Evolutionary conservation across 2,797 vertebrate species (phyloP).

Genomic region (Anguilla anguilla): DNA sequence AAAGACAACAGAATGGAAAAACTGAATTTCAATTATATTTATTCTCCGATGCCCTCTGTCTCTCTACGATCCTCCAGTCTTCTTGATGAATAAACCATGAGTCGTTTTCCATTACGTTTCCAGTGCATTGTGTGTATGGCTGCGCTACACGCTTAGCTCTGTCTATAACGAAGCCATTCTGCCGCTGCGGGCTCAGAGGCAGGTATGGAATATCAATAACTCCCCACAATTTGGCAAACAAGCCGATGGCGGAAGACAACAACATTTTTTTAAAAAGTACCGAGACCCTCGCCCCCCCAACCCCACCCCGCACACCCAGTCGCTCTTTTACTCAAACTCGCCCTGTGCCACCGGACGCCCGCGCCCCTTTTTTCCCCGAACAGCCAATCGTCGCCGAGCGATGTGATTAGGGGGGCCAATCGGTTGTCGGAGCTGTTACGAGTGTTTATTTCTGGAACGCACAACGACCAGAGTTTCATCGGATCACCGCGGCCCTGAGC

Average conservation of each 20-base stretch:
- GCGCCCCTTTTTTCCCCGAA: not conserved
- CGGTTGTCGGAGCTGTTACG: slow-evolving; percentile 12
- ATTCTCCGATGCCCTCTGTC: not conserved
- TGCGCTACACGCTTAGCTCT: not conserved
- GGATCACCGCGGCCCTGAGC: slow-evolving; percentile 21
- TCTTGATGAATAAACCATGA: slow-evolving; percentile 3
- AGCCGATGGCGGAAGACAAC: not conserved
- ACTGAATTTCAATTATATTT: not conserved
- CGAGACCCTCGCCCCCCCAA: not conserved
- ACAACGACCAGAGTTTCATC: slow-evolving; percentile 3
- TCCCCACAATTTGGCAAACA: not conserved
- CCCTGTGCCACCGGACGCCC: not conserved
- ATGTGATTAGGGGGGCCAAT: slow-evolving; percentile 30
- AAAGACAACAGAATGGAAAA: not conserved
- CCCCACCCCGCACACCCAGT: not conserved
- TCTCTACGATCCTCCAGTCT: not conserved
- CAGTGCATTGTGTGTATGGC: not conserved
- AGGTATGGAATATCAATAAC: not conserved
- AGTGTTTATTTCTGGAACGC: slow-evolving; percentile 28
- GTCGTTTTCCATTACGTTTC: not conserved
- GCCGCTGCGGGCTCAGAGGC: not conserved
- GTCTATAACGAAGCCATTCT: not conserved
- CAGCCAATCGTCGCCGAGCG: slow-evolving; percentile 1
- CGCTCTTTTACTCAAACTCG: not conserved
- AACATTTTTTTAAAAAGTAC: not conserved